phyloP scores from a whole-genome alignment of 2,113 vertebrate genomes.

The Otocyon megalotis region DNA sequence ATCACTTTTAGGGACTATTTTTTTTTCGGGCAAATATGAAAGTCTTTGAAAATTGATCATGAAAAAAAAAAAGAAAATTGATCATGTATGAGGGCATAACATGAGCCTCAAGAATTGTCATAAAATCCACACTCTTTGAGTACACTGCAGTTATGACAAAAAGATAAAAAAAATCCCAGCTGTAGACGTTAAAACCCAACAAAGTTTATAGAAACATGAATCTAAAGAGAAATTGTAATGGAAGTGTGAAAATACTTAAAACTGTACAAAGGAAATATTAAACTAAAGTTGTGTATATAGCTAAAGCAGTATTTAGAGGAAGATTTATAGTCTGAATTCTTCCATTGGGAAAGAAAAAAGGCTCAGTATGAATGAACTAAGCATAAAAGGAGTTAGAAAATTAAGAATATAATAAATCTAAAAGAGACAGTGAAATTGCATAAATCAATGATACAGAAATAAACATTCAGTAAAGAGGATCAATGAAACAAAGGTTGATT shows the following conservation, averaged over 20 bases:
- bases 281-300: conserved; percentile 1
- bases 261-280: background rate
- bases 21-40: background rate
- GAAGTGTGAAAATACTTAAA: conserved; percentile 1
- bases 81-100: background rate
- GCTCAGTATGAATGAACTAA: conserved; percentile 16
- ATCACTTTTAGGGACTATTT: background rate
- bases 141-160: background rate
- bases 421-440: background rate
- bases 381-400: background rate
- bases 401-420: background rate
- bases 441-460: background rate
- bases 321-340: conserved; percentile 13
- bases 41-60: background rate
- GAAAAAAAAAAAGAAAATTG: too few species aligned
- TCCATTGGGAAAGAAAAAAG: background rate
- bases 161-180: background rate
- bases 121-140: background rate
- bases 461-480: background rate
- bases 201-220: background rate
- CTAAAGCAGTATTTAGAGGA: background rate
- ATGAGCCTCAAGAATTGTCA: background rate
- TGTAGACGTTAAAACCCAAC: background rate
- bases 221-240: background rate
- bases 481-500: background rate